Percentiles rank a stretch among this genome's conserved stretches.
These are phyloP conservation scores for Paguma larvata DNA, from an alignment of 2,797 vertebrate species.

Conservation along the genomic window DNA sequence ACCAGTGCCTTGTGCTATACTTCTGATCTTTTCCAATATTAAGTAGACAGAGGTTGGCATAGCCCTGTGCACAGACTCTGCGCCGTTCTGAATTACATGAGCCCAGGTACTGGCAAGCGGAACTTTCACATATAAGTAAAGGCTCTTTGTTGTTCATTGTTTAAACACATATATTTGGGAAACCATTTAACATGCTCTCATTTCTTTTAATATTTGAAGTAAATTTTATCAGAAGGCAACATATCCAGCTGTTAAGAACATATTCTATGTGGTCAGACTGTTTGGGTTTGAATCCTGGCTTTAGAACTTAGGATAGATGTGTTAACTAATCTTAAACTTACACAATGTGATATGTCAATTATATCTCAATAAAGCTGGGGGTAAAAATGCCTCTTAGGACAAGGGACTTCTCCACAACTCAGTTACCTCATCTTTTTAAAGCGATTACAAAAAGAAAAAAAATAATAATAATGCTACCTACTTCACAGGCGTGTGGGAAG, in stretches of 20 bases:
- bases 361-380: not conserved
- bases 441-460: constrained; percentile 10
- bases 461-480: not conserved
- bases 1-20: not conserved
- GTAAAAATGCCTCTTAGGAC: not conserved
- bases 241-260: not conserved
- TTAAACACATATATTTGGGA: not conserved
- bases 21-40: not conserved
- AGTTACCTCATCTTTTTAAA: constrained; percentile 21
- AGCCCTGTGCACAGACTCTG: not conserved
- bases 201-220: constrained; percentile 39
- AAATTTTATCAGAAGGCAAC: not conserved
- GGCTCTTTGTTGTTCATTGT: not conserved
- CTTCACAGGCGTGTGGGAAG: not conserved
- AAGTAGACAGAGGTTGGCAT: not conserved
- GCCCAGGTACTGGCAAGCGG: not conserved
- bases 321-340: not conserved
- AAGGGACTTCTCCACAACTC: not conserved
- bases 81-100: not conserved
- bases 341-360: not conserved
- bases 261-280: not conserved
- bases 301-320: constrained; percentile 20
- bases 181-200: constrained; percentile 9
- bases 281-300: constrained; percentile 13
- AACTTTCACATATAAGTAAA: not conserved